Evolutionary conservation across 2,113 vertebrate species (phyloP).

Genomic region (Apodemus speciosus): DNA sequence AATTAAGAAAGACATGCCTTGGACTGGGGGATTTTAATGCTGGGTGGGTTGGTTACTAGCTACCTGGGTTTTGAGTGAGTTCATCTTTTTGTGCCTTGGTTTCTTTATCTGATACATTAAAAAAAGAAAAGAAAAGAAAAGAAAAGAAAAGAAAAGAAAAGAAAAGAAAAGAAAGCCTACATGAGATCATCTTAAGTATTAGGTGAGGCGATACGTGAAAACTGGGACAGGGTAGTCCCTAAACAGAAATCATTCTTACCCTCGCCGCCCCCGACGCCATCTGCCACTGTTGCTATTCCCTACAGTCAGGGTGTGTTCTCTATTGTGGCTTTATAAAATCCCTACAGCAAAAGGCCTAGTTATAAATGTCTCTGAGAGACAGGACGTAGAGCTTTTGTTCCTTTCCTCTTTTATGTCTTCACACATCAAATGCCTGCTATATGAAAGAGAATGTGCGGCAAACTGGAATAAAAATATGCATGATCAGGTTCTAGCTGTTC

Average conservation of each 20-base stretch:
- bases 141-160: not conserved
- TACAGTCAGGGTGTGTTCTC: not conserved
- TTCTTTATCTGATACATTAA: not conserved
- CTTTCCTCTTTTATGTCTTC: conserved; percentile 58
- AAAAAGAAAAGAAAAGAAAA: not conserved
- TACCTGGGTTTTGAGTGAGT: not conserved
- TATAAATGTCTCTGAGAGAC: conserved; percentile 43
- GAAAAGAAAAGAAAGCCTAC: not conserved
- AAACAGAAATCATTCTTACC: conserved; percentile 16
- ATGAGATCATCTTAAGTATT: not conserved
- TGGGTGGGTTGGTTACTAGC: not conserved
- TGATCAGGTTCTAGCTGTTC: not conserved
- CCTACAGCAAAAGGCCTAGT: not conserved
- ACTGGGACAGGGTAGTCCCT: not conserved
- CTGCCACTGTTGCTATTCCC: not conserved
- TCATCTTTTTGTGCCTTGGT: not conserved
- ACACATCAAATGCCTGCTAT: conserved; percentile 33
- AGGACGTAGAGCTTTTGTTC: not conserved
- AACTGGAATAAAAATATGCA: conserved; percentile 39
- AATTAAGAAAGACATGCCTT: not conserved
- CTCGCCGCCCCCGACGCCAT: not conserved
- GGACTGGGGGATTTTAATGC: not conserved
- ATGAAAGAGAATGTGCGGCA: not conserved
- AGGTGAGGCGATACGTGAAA: not conserved
- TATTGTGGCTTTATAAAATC: conserved; percentile 3